A percentile compares a stretch with the other conserved stretches of the same genome.
phyloP scores from a whole-genome alignment of 2,888 invertebrate genomes.

The Boloria selene region DNA sequence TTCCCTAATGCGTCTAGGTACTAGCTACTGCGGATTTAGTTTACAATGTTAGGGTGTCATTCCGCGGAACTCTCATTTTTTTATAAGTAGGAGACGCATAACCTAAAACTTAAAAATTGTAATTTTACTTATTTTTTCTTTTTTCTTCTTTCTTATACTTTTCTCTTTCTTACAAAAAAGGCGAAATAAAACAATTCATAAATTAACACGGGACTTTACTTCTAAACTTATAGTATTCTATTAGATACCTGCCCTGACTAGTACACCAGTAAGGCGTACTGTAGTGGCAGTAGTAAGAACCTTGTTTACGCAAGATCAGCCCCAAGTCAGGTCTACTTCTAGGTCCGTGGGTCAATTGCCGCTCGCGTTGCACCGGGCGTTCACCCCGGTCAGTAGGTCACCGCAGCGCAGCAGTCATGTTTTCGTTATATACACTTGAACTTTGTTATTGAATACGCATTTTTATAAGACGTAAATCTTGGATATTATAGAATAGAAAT shows the following conservation, averaged over 20 bases:
- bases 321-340: conserved; percentile 49
- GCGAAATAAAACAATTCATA: too few relatives aligned
- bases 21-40: too few relatives aligned
- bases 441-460: conserved; percentile 49
- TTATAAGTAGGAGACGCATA: too few relatives aligned
- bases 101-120: too few relatives aligned
- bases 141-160: too few relatives aligned
- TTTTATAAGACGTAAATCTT: conserved; percentile 3
- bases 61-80: too few relatives aligned
- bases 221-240: too few relatives aligned
- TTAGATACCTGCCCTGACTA: neutral
- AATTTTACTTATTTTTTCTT: too few relatives aligned
- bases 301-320: conserved; percentile 38
- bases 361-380: conserved; percentile 65
- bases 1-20: too few relatives aligned
- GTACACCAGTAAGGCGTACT: neutral
- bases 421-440: conserved; percentile 67
- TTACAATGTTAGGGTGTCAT: too few relatives aligned
- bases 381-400: conserved; percentile 77
- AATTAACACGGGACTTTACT: too few relatives aligned
- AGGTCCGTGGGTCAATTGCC: conserved; percentile 59
- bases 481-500: neutral
- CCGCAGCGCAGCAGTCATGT: conserved; percentile 54
- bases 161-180: too few relatives aligned
- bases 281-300: conserved; percentile 23